Base-by-base conservation (phyloP, 1,140 invertebrate species). In the Sarcophaga bullata region DNA sequence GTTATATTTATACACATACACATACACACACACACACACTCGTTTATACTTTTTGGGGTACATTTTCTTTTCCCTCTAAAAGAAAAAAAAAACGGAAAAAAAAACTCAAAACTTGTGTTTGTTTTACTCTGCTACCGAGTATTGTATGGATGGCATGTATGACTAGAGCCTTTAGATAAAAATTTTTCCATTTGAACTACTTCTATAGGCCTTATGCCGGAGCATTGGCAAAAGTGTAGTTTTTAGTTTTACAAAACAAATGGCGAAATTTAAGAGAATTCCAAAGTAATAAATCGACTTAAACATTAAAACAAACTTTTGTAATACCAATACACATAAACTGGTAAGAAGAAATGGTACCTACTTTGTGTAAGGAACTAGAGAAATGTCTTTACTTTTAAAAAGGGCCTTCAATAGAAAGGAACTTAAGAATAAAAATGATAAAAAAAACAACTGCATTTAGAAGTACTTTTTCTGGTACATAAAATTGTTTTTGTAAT, bases 251-350 rank as follows among this genome's bases (percentile, higher is more conserved):
- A 17, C 8, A 72, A 83, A 80, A 83, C 82, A 83, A 86, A 86
- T 85, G 84, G 83, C 85, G 86, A 86, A 84, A 87, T 86, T 87
- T 87, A 86, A 86, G 85, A 86, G 86, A 85, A 87, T 87, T 87
- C 85, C 86, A 85, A 87, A 86, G 86, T 84, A 88, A 88, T 88
- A 88, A 88, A 88, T 88, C 86, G 87, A 85, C 80, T 58, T 68
- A 48, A 80, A 68, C 52, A 62, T 80, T 78, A 52, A 10, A 17
- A 76, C 73, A 78, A 78, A 25, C 48, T 50, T 78, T 78, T 8
- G n/a, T 17, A 6, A 17, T 6, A 11, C 48, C 10, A 50, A 78
- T 72, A 25, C 62, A 72, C 6, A 25, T 9, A 72, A 6, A 72
- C 15, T 6, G 37, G 62, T 8, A 17, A 72, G 62, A 11, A 25